Evolutionary conservation across 1,140 invertebrate genomes (phyloP).

Genomic region (Mercenaria mercenaria): DNA sequence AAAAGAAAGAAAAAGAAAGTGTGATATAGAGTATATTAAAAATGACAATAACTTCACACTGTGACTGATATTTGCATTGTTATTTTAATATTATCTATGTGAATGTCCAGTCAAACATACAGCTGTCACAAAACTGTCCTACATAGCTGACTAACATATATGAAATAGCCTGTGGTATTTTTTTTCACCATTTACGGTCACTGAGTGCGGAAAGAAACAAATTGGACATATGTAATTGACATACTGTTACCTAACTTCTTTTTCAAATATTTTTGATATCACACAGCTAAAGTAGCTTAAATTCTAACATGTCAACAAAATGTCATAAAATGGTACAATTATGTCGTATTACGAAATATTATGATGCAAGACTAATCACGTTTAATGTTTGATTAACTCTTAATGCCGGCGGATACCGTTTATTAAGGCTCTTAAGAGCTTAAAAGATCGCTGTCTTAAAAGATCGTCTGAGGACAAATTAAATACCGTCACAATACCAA

Average conservation of each 20-base stretch:
- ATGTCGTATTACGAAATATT: background rate
- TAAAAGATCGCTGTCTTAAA: too few species aligned
- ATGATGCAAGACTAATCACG: background rate
- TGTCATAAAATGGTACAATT: background rate
- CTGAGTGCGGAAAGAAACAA: background rate
- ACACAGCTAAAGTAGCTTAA: background rate
- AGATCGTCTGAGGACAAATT: too few species aligned
- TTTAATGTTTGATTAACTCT: too few species aligned
- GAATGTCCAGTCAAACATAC: background rate
- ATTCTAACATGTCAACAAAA: background rate
- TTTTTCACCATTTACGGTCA: background rate
- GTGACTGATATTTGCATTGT: too few species aligned
- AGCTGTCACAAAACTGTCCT: background rate
- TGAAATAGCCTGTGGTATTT: background rate
- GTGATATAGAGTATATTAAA: too few species aligned
- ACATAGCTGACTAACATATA: background rate
- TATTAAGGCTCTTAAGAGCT: too few species aligned
- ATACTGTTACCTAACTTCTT: background rate
- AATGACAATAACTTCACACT: too few species aligned
- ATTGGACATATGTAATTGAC: background rate
- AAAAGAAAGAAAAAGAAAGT: too few species aligned
- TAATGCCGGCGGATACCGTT: too few species aligned
- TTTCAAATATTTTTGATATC: background rate
- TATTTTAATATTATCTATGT: too few species aligned
- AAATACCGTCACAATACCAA: too few species aligned